A percentile compares a stretch with the other conserved stretches of the same genome.
Conservation (phyloP, 2,113 vertebrate species). For the Dasyurus viverrinus region DNA sequence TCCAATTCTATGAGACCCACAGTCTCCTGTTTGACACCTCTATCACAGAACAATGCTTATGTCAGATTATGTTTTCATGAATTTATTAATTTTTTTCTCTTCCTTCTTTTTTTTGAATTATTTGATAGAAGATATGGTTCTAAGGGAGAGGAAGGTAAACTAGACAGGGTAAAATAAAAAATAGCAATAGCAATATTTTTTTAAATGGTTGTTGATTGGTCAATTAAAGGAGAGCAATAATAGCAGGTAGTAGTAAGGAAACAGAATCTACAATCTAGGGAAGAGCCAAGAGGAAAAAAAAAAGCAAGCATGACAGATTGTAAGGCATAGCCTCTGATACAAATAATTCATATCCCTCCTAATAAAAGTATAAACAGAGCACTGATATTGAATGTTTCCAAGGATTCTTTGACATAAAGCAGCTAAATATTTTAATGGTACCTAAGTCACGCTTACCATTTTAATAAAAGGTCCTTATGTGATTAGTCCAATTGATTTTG, state of each 20-base stretch:
- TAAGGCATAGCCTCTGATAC: not conserved
- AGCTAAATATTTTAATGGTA: not conserved
- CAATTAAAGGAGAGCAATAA: not conserved
- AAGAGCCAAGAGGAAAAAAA: rapidly evolving
- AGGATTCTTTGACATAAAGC: not conserved
- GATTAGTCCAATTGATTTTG: not conserved
- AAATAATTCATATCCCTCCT: not conserved
- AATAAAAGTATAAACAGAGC: not conserved
- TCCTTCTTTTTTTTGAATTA: not conserved
- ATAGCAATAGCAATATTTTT: not conserved
- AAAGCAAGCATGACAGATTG: not conserved
- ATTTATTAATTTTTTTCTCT: not conserved
- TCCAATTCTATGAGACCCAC: not conserved
- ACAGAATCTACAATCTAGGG: rapidly evolving
- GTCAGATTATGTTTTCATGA: not conserved
- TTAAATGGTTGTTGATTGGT: not conserved
- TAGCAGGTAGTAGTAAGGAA: not conserved
- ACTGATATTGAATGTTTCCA: not conserved
- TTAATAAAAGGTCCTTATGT: not conserved
- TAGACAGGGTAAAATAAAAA: not conserved
- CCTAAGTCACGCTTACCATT: not conserved
- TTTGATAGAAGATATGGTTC: not conserved
- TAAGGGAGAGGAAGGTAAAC: not conserved
- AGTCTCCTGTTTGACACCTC: not conserved
- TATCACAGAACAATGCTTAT: not conserved